Percentiles rank a stretch among this genome's conserved stretches.
Conservation (phyloP, 37 sponge, comb jelly and placozoan species). For the Lycopodina hypogea region DNA sequence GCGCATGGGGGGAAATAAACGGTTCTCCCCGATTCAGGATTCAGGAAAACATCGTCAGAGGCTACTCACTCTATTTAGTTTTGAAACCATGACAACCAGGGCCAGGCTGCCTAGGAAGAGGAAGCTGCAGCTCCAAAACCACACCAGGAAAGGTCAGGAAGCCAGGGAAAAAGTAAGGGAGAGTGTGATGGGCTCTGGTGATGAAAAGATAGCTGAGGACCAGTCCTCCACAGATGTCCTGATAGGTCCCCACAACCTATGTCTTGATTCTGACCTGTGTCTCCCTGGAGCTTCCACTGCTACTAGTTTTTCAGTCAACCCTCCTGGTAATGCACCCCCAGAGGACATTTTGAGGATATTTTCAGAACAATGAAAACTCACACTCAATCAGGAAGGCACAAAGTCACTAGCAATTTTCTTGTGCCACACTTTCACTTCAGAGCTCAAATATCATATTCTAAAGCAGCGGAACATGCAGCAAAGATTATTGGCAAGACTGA, state of each 20-base stretch:
- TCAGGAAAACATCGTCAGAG: no score
- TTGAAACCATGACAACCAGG: no score
- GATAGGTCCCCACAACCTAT: no score
- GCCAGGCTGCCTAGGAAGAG: no score
- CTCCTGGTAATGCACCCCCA: neutral
- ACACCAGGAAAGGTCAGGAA: conserved; percentile 5
- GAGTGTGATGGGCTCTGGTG: neutral
- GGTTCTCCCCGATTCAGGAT: neutral
- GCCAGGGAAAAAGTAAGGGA: neutral
- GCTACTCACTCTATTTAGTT: no score
- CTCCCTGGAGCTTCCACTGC: neutral
- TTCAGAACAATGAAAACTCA: neutral
- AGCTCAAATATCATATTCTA: neutral
- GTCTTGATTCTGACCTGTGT: neutral
- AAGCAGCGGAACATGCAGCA: conserved; percentile 5
- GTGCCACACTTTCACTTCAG: neutral
- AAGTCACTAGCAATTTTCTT: conserved; percentile 5
- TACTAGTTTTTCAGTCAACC: conserved; percentile 2
- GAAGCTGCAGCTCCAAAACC: neutral
- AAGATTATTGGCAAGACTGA: conserved; percentile 11
- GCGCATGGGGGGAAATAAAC: neutral
- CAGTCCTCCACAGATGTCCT: no score
- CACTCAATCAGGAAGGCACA: neutral
- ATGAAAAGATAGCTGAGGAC: neutral
- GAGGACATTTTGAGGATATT: neutral